Evolutionary conservation across 2,797 vertebrate genomes (phyloP), one percentile per base, ranked within the genome.

Genomic region (Enteromius paludinosus): DNA sequence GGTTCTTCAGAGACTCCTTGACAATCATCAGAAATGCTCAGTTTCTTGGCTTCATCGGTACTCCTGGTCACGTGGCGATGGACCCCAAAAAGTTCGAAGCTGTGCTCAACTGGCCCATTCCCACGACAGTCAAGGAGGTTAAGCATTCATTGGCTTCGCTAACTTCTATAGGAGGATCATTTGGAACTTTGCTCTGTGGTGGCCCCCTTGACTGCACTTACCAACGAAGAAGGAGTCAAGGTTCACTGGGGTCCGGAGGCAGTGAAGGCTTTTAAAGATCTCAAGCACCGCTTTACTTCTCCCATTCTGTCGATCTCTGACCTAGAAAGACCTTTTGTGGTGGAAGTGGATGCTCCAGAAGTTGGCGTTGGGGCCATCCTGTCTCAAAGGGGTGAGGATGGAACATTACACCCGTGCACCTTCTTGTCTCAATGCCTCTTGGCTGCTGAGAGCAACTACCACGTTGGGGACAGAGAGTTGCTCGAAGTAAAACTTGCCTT

Each of bases 391-490:
- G 47, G 47, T 18, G 47, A 49, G 15, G 47, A 49, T 49, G 15
- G 47, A n/a, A 54, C n/a, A 54, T n/a, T 54, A 54, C 52, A 54
- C 52, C 20, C 3, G 8, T n/a, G 75, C 4, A 41, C 83, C 35
- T 93, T 88, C 77, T 95, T 15, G 78, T 59, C 54, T 59, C 11
- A 2, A 5, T 0, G 4, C n/a, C n/a, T 59, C 10, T 25, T 1
- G 4, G 10, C 23, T 59, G 10, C 52, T 3, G 52, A 56, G 52
- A n/a, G 52, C 52, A 56, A 56, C 52, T 23, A 56, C 52, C 52
- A 23, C 0, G 9, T 56, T 3, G 52, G 52, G 52, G 8, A 56
- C 10, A 20, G 8, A 10, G 52, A 56, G 52, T 1, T 56, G 52
- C 9, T 56, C 0, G 3, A 1, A 0, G 52, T 54, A 2, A 59